A percentile compares a stretch with the other conserved stretches of the same genome.
These are phyloP conservation scores for Eupithecia subfuscata DNA, from an alignment of 2,888 invertebrate genomes.

Conservation along the genomic window DNA sequence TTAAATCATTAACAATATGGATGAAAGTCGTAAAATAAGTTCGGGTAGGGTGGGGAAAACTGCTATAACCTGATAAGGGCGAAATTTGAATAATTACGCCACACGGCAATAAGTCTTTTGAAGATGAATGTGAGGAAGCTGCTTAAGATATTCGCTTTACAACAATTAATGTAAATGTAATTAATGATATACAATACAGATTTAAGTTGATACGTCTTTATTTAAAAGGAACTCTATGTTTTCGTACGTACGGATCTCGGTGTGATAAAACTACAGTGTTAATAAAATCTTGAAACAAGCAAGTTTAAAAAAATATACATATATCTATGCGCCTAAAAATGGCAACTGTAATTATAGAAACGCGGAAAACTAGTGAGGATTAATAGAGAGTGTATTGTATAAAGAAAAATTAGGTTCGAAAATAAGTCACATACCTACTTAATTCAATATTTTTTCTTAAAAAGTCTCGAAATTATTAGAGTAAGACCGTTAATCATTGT, in stretches of 20 bases:
- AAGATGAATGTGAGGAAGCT: slow-evolving; percentile 72
- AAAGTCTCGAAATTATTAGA: not conserved
- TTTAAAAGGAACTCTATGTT: not conserved
- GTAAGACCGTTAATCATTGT: not conserved
- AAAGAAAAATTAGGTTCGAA: not conserved
- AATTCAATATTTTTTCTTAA: not conserved
- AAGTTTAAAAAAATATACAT: not conserved
- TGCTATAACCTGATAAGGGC: slow-evolving; percentile 73
- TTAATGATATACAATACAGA: slow-evolving; percentile 31
- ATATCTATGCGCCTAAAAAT: not conserved
- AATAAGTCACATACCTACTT: too few relatives aligned
- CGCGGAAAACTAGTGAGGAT: not conserved
- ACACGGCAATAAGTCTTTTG: slow-evolving; percentile 63
- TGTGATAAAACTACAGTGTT: not conserved
- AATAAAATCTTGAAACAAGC: not conserved
- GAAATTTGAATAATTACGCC: slow-evolving; percentile 79
- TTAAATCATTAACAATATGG: slow-evolving; percentile 42
- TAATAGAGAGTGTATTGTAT: too few relatives aligned
- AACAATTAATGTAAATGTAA: slow-evolving; percentile 51
- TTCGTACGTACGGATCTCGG: not conserved
- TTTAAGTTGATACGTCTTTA: slow-evolving; percentile 2
- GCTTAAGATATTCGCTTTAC: slow-evolving; percentile 53
- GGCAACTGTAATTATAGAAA: not conserved
- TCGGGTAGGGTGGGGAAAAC: slow-evolving; percentile 66
- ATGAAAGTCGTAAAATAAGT: slow-evolving; percentile 35